phyloP scores from a whole-genome alignment of 2,797 vertebrate genomes.

The Lagocephalus sceleratus region DNA sequence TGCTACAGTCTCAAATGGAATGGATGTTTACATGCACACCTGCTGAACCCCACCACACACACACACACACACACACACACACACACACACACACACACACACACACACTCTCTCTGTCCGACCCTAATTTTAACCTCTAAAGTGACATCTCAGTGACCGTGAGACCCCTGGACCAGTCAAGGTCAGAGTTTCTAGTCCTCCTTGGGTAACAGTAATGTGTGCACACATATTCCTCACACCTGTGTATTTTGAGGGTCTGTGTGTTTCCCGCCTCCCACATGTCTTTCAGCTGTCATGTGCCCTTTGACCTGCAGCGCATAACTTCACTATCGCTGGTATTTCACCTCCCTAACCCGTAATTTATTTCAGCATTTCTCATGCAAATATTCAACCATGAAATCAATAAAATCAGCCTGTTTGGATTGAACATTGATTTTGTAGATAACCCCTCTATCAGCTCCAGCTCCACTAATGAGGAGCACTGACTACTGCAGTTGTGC shows the following conservation, averaged over 20 bases:
- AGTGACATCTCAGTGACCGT: no score
- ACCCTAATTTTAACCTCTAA: no score
- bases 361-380: neutral
- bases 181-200: no score
- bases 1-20: no score
- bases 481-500: neutral
- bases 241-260: neutral
- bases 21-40: neutral
- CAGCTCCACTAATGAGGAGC: no score
- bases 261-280: neutral
- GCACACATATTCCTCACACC: no score
- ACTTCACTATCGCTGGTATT: slow-evolving; percentile 13
- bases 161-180: no score
- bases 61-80: slow-evolving; percentile 2
- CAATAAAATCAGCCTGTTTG: slow-evolving; percentile 1
- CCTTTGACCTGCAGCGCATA: slow-evolving; percentile 32
- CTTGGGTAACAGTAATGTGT: no score
- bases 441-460: neutral
- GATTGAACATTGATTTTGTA: neutral
- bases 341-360: neutral
- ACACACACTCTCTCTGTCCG: no score
- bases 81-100: no score
- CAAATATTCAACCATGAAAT: slow-evolving; percentile 18
- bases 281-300: slow-evolving; percentile 28
- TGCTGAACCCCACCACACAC: no score